These are phyloP conservation scores for Oasisia sp. DNA, from an alignment of 2,888 invertebrate genomes.

Conservation along the genomic window DNA sequence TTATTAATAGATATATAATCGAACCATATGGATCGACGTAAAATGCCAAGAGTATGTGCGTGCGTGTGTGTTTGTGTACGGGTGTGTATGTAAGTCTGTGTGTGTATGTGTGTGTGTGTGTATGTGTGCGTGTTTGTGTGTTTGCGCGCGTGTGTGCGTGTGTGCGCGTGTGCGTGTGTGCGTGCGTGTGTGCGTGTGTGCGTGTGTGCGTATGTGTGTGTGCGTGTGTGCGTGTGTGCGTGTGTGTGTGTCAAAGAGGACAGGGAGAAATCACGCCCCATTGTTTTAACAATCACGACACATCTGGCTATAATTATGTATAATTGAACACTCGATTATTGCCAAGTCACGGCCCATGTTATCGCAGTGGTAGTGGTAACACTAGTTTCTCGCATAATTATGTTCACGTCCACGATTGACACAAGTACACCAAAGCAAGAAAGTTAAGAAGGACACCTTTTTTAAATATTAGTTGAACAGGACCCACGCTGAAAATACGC, in stretches of 20 bases:
- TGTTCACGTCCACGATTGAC: too few relatives aligned
- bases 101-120: neutral
- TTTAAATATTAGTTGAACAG: too few relatives aligned
- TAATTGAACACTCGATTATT: slow-evolving; percentile 3
- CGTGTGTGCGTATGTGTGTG: too few relatives aligned
- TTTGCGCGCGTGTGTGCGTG: neutral
- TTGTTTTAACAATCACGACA: neutral
- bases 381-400: too few relatives aligned
- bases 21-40: neutral
- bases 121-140: neutral
- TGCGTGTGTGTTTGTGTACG: neutral
- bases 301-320: neutral
- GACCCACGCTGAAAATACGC: too few relatives aligned
- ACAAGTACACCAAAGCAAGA: too few relatives aligned
- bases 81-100: neutral
- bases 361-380: neutral
- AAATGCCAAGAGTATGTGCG: neutral
- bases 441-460: too few relatives aligned
- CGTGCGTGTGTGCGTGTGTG: neutral
- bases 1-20: neutral
- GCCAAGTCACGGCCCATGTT: neutral
- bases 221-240: too few relatives aligned
- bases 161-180: neutral
- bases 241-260: neutral
- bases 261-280: neutral